A percentile compares a stretch with the other conserved stretches of the same genome.
Conservation (phyloP, 2,113 vertebrate genomes). For the Lycocorax pyrrhopterus region DNA sequence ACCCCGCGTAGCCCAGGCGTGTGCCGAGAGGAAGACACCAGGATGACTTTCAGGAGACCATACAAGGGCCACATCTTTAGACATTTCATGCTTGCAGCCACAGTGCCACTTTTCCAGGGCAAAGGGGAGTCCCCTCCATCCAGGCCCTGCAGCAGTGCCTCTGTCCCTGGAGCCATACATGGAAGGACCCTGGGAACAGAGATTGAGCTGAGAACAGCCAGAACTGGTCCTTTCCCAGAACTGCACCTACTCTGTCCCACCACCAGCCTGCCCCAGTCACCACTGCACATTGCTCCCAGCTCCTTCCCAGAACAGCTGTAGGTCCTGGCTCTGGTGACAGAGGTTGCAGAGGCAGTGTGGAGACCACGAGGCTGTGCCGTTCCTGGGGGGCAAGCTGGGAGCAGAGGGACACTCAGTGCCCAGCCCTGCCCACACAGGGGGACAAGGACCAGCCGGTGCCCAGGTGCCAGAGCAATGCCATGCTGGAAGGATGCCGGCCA, state of each 20-base stretch:
- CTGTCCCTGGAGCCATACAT: neutral
- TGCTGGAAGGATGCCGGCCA: neutral
- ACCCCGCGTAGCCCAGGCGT: neutral
- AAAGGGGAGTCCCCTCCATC: neutral
- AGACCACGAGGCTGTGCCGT: fast-evolving
- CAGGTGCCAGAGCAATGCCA: neutral
- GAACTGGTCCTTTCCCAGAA: neutral
- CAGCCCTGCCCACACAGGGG: neutral
- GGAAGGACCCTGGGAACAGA: neutral
- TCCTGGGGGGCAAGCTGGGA: neutral
- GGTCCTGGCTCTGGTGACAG: neutral
- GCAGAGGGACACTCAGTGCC: neutral
- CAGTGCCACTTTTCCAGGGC: neutral
- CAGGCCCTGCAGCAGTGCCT: neutral
- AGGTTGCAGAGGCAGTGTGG: neutral
- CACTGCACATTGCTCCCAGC: neutral
- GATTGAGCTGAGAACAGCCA: neutral
- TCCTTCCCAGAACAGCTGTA: neutral
- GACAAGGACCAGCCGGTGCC: neutral
- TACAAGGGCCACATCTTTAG: neutral
- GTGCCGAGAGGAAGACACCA: neutral
- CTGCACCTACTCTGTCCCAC: neutral
- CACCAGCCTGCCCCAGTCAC: neutral
- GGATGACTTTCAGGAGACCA: neutral
- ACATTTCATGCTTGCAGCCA: neutral